phyloP scores from a whole-genome alignment of 2,797 vertebrate genomes.

The Cyclura pinguis region DNA sequence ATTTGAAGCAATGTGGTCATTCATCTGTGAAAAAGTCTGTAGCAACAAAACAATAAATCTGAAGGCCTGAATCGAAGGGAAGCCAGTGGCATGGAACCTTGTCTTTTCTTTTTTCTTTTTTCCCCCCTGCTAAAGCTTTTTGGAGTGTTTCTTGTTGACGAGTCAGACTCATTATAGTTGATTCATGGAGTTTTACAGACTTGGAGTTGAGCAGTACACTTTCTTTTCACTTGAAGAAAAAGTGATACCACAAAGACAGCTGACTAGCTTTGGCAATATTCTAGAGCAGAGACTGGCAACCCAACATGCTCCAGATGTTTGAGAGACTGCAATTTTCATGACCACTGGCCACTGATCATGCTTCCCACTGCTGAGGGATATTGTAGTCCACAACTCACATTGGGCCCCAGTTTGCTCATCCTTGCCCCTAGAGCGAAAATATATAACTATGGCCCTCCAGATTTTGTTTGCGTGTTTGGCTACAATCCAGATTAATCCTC shows the following conservation, averaged over 20 bases:
- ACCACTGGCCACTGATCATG: background rate
- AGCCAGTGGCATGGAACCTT: slow-evolving; percentile 56
- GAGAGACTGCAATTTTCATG: background rate
- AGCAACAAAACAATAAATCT: slow-evolving; percentile 69
- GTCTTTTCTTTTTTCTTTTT: slow-evolving; percentile 5
- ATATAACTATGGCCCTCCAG: no score
- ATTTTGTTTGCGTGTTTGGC: no score
- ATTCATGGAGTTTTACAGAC: slow-evolving; percentile 64
- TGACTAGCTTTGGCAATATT: background rate
- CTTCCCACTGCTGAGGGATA: background rate
- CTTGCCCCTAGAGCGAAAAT: background rate
- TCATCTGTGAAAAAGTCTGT: slow-evolving; percentile 68
- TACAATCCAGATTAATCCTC: no score
- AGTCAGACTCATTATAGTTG: slow-evolving; percentile 68
- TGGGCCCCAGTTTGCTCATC: background rate
- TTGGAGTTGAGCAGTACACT: slow-evolving; percentile 51
- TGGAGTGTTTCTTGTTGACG: slow-evolving; percentile 61
- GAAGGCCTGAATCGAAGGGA: slow-evolving; percentile 33
- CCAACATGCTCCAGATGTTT: background rate
- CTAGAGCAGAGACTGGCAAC: background rate
- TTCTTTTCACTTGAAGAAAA: slow-evolving; percentile 58
- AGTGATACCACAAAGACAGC: slow-evolving; percentile 23
- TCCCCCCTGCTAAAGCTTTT: slow-evolving; percentile 33
- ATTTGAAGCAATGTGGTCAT: slow-evolving; percentile 44
- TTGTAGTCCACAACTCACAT: background rate